Base-by-base conservation (phyloP, 2,888 invertebrate species). In the Matsumyia berberina region DNA sequence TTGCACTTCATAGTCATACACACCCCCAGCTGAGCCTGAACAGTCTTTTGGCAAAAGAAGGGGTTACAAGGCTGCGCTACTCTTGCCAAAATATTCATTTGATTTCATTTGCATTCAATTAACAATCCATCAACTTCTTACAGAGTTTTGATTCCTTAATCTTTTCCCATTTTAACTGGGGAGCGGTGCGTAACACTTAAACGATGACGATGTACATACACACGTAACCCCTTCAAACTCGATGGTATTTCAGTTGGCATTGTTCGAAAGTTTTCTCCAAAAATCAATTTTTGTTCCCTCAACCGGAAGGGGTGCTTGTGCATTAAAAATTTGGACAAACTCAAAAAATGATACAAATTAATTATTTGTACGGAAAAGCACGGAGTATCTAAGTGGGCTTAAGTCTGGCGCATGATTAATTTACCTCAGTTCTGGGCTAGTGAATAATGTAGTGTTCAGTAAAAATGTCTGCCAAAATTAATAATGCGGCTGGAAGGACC, bases 101-200 rank as follows among this genome's bases (percentile, higher is more conserved):
- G 86, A 88, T 88, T 88, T 88, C 88, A 88, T 87, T 88, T 88
- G 88, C 87, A 88, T 88, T 88, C 88, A 88, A 88, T 88, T 88
- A 87, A 87, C 87, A 88, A 88, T 88, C 88, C 88, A 88, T 88
- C 88, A 88, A 88, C 87, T 87, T 87, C 86, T 86, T 87, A 87
- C 76, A 60, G 76, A 67, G 70, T 70, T 76, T 70, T 80, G 85
- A 85, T 85, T 85, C 74, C 80, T 74, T 80, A 85, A 85, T 80
- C 85, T 85, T 80, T 80, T 44, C 69, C 39, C 58, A 62, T 70
- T 24, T 57, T 15, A 51, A 66, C 29, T 37, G 58, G 31, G 39
- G 69, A 29, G 15, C 19, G 11, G 3, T 11, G 8, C 11, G 37
- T 15, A 49, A 64, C 81, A 82, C 81, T 76, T 76, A 69, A 60